These are phyloP conservation scores for Rhineura floridana DNA, from an alignment of 2,113 vertebrate species.

Conservation along the genomic window DNA sequence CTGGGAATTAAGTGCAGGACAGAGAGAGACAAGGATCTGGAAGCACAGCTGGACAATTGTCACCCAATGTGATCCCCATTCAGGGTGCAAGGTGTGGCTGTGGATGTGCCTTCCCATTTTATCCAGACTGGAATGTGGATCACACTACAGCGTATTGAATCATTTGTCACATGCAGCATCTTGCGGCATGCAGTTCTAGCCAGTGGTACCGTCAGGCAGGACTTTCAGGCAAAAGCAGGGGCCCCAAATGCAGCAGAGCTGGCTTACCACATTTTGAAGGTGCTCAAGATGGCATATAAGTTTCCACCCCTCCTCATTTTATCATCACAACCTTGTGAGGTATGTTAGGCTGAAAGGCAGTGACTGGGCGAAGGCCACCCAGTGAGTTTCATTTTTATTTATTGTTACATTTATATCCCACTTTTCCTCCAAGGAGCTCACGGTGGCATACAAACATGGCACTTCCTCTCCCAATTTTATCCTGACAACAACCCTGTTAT, in stretches of 20 bases:
- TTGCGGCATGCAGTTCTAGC: not conserved
- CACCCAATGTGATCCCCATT: not conserved
- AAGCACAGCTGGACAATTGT: not conserved
- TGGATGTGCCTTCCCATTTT: not conserved
- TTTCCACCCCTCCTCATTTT: not conserved
- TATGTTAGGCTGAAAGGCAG: not conserved
- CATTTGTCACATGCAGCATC: not conserved
- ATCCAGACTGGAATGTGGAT: not conserved
- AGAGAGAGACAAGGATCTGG: not conserved
- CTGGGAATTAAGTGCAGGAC: not conserved
- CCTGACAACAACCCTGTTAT: too few species aligned
- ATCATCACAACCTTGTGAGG: not conserved
- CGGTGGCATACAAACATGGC: too few species aligned
- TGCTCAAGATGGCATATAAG: too few species aligned
- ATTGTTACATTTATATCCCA: too few species aligned
- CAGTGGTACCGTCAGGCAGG: not conserved
- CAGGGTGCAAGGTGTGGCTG: not conserved
- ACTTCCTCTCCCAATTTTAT: too few species aligned
- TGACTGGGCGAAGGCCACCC: not conserved
- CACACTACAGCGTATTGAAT: too few species aligned
- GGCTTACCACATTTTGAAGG: not conserved
- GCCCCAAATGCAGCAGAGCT: too few species aligned
- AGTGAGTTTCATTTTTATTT: too few species aligned
- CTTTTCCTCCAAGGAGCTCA: too few species aligned
- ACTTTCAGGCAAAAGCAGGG: not conserved